Evolutionary conservation across 2,888 invertebrate genomes (phyloP).

Genomic region (Anthophora plumipes): DNA sequence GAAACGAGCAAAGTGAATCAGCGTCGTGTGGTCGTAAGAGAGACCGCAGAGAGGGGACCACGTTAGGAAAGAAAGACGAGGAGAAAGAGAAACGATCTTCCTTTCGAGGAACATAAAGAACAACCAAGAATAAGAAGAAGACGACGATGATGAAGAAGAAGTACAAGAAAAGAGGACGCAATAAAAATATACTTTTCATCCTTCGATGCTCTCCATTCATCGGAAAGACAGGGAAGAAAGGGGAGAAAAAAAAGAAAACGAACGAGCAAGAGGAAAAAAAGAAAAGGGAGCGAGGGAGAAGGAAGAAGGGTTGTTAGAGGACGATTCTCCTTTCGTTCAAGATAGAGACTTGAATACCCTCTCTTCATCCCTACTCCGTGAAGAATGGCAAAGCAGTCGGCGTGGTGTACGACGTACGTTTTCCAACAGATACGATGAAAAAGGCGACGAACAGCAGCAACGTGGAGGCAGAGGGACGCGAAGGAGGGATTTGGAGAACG

Average conservation of each 20-base stretch:
- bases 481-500: slow-evolving; percentile 59
- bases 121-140: neutral
- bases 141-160: neutral
- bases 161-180: neutral
- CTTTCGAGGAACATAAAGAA: neutral
- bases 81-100: neutral
- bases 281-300: too few species aligned
- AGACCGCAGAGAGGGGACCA: neutral
- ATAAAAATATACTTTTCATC: neutral
- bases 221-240: too few species aligned
- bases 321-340: slow-evolving; percentile 26
- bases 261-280: neutral
- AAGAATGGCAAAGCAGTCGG: slow-evolving; percentile 15
- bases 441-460: slow-evolving; percentile 31
- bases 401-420: slow-evolving; percentile 9
- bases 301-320: slow-evolving; percentile 6
- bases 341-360: slow-evolving; percentile 66
- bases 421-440: slow-evolving; percentile 42
- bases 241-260: neutral
- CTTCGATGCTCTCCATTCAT: too few species aligned
- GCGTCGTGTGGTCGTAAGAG: neutral
- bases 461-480: slow-evolving; percentile 27
- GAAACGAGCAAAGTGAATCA: slow-evolving; percentile 33
- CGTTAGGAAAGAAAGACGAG: too few species aligned
- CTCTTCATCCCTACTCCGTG: slow-evolving; percentile 66